These are phyloP conservation scores for Mesochorus sp. DNA, from an alignment of 2,888 invertebrate genomes.

Conservation along the genomic window DNA sequence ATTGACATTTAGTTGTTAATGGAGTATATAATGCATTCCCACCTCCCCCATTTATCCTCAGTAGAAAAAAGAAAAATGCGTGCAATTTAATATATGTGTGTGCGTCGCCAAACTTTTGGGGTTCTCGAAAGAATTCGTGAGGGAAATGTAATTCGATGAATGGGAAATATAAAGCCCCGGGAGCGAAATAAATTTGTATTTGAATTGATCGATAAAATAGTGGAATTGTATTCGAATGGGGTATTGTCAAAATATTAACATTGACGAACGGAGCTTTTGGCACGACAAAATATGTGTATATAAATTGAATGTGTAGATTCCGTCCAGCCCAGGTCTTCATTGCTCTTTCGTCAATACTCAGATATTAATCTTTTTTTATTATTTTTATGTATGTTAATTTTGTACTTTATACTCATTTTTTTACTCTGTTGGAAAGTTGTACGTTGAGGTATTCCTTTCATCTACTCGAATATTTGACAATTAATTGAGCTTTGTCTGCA, in stretches of 20 bases:
- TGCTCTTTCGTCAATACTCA: constrained; percentile 58
- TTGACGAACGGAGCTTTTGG: constrained; percentile 77
- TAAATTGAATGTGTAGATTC: constrained; percentile 81
- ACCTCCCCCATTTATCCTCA: not conserved
- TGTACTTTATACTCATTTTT: not conserved
- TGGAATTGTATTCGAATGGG: constrained; percentile 37
- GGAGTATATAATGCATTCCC: constrained; percentile 70
- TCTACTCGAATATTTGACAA: too few species aligned
- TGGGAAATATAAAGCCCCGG: not conserved
- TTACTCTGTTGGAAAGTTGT: not conserved
- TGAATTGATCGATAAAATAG: constrained; percentile 39
- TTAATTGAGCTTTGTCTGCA: too few species aligned
- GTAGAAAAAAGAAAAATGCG: constrained; percentile 69
- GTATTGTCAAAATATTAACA: constrained; percentile 59
- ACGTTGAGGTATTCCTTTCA: too few species aligned
- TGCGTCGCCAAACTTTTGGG: constrained; percentile 78
- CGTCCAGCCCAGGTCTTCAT: constrained; percentile 79
- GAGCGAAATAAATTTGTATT: constrained; percentile 31
- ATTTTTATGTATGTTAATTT: constrained; percentile 22
- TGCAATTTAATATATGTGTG: constrained; percentile 80
- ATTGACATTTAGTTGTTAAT: constrained; percentile 70
- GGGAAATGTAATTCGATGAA: constrained; percentile 1
- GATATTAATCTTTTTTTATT: constrained; percentile 20
- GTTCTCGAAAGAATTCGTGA: constrained; percentile 44
- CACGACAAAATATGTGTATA: constrained; percentile 81